Percentiles rank a stretch among this genome's conserved stretches.
phyloP scores from a whole-genome alignment of 2,888 invertebrate genomes.

The Ornithoptera alexandrae region DNA sequence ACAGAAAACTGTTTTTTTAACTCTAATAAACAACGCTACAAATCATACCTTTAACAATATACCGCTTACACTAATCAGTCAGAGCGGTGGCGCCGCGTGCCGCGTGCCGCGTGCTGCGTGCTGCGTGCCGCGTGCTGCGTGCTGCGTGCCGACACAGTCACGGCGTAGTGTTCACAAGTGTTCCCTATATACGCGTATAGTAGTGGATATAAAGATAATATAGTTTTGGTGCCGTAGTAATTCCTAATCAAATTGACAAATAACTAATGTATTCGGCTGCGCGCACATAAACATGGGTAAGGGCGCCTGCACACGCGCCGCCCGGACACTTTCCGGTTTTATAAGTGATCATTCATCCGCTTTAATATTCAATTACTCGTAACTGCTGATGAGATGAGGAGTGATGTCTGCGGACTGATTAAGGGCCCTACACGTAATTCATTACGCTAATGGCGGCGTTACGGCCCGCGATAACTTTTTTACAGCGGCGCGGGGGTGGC shows the following conservation, averaged over 20 bases:
- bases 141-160: too few species aligned
- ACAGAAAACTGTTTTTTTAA: too few species aligned
- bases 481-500: constrained; percentile 33
- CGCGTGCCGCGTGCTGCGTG: too few species aligned
- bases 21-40: too few species aligned
- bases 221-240: too few species aligned
- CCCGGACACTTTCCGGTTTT: constrained; percentile 52
- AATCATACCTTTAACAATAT: too few species aligned
- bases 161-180: too few species aligned
- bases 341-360: constrained; percentile 60
- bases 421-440: constrained; percentile 67
- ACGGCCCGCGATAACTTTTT: constrained; percentile 54
- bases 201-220: too few species aligned
- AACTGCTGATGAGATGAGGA: constrained; percentile 51
- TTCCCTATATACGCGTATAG: too few species aligned
- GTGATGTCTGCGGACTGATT: constrained; percentile 46
- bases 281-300: background rate
- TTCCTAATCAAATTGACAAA: background rate
- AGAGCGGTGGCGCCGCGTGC: too few species aligned
- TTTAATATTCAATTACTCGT: constrained; percentile 72
- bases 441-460: constrained; percentile 66
- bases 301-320: constrained; percentile 38
- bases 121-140: too few species aligned
- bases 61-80: too few species aligned
- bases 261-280: background rate